Evolutionary conservation across 1,140 invertebrate species (phyloP), one percentile per base, ranked within the genome.

Genomic region (Adelges cooleyi): DNA sequence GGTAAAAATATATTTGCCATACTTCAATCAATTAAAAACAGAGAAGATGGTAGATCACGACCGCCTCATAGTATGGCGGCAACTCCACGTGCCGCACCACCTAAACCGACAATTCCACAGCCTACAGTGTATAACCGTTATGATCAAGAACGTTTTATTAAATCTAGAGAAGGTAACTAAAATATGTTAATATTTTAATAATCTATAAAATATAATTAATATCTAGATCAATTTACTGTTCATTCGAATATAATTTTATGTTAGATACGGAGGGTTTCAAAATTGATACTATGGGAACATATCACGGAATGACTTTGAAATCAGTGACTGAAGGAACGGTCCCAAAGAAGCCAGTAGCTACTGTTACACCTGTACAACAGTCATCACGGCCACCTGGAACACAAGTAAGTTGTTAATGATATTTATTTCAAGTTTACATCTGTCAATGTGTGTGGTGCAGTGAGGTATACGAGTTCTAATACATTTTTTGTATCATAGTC

Each of bases 271-370:
- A 95, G 76, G 95, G 92, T 36, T 98, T 98, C 75, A 93, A 96
- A 77, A 98, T 98, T 72, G 93, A 98, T 75, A 97, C 94, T 2
- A 91, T 93, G 85, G 90, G 93, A 56, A 94, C 95, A 8, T 98
- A 95, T 76, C 92, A 96, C 72, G 95, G 95, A 50, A 94, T 97
- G 90, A 95, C 93, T 0, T 76, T 98, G 1, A 98, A 97, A 77
- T 95, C 91, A 2, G 93, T 97, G 72, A 97, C 94, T 2, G 93
- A 97, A 74, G 93, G 92, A 1, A 84, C 82, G 0, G 76, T 79
- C 27, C 79, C 81, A 71, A 82, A 80, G 70, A 83, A 79, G 72
- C 84, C 79, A 27, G 79, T 73, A 70, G 80, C 77, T 73, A 77
- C 81, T 72, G 66, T 72, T 73, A 72, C 48, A 65, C 70, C 68